These are phyloP conservation scores for Oscheius myriophilus DNA, from an alignment of 2,888 invertebrate genomes.

Conservation along the genomic window DNA sequence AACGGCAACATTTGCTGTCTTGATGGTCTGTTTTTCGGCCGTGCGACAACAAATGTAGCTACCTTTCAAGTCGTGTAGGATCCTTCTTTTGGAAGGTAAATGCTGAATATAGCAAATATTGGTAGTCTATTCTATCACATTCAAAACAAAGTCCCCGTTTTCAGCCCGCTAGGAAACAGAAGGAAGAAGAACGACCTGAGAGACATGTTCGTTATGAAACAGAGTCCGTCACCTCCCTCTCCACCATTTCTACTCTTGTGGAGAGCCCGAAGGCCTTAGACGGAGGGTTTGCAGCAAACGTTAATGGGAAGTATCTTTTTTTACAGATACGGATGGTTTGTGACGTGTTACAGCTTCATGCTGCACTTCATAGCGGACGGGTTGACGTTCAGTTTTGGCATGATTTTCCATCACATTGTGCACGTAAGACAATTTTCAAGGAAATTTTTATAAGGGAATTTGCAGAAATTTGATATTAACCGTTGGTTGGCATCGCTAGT, in stretches of 20 bases:
- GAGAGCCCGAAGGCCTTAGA: slow-evolving; percentile 33
- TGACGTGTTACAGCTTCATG: slow-evolving; percentile 87
- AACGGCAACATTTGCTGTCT: too few relatives aligned
- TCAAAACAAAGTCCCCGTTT: not conserved
- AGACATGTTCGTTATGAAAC: not conserved
- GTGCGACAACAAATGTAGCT: too few relatives aligned
- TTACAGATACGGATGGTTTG: slow-evolving; percentile 78
- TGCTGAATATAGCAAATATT: too few relatives aligned
- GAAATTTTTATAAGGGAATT: not conserved
- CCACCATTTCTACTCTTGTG: slow-evolving; percentile 3
- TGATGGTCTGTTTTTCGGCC: too few relatives aligned
- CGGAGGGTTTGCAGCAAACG: slow-evolving; percentile 11
- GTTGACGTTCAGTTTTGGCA: slow-evolving; percentile 89
- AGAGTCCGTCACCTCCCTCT: not conserved
- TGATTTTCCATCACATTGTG: slow-evolving; percentile 86
- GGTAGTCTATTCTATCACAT: not conserved
- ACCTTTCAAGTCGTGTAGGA: too few relatives aligned
- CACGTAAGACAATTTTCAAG: slow-evolving; percentile 18
- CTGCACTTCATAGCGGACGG: slow-evolving; percentile 91
- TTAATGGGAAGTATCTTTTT: not conserved
- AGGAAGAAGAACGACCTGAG: not conserved
- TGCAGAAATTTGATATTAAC: slow-evolving; percentile 83
- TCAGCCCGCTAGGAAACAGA: slow-evolving; percentile 4
- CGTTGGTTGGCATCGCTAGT: slow-evolving; percentile 90
- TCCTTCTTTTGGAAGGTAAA: too few relatives aligned